Conservation (phyloP, 2,113 vertebrate genomes). For the Oryzias celebensis region DNA sequence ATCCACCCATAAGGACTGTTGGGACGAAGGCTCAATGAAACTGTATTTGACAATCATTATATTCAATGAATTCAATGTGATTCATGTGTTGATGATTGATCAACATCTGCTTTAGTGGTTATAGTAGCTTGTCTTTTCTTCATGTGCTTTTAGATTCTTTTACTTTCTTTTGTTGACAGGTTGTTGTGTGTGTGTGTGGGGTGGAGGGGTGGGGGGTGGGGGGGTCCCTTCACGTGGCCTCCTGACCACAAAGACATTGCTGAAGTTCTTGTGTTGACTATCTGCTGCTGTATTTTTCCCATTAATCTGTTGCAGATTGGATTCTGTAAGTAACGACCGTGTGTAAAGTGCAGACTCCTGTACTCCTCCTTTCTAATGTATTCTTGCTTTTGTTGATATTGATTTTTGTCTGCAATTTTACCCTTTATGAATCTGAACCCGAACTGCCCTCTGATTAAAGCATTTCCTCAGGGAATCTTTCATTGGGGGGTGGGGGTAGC, state of each 20-base stretch:
- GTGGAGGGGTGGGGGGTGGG: too few species aligned
- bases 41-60: too few species aligned
- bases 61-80: too few species aligned
- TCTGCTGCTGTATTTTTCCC: not conserved
- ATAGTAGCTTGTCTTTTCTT: too few species aligned
- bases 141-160: too few species aligned
- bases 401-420: slow-evolving; percentile 53
- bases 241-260: not conserved
- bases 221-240: too few species aligned
- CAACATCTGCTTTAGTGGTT: too few species aligned
- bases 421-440: slow-evolving; percentile 37
- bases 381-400: slow-evolving; percentile 47
- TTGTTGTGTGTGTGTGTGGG: too few species aligned
- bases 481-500: slow-evolving; percentile 24
- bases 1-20: too few species aligned
- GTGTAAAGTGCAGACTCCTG: slow-evolving; percentile 14
- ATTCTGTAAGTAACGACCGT: slow-evolving; percentile 6
- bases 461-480: slow-evolving; percentile 42
- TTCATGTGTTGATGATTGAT: too few species aligned
- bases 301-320: not conserved
- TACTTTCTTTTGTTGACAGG: too few species aligned
- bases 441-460: slow-evolving; percentile 21
- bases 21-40: too few species aligned
- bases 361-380: slow-evolving; percentile 24
- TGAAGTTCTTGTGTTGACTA: not conserved